Base-by-base conservation (phyloP, 1,140 invertebrate species). In the Geopemphigus sp. region DNA sequence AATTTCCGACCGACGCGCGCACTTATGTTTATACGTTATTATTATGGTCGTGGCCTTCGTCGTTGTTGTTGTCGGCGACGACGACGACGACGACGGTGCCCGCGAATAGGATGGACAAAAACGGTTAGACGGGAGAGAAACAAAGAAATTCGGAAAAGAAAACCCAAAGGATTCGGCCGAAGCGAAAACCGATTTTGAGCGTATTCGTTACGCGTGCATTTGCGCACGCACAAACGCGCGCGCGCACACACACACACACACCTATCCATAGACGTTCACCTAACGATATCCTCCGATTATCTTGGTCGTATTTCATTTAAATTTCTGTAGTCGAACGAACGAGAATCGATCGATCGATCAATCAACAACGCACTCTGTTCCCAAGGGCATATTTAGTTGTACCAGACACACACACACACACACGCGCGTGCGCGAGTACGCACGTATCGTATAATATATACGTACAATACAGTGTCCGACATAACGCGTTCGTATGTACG, bases 211-310 rank as follows among this genome's bases (percentile, higher is more conserved):
- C 32, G 26, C 17, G 19, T 5, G n/a, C n/a, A n/a, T n/a, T n/a
- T n/a, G n/a, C n/a, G n/a, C n/a, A n/a, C n/a, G n/a, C 8, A 39
- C 32, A 8, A 10, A 39, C 14, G 47, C 47, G 47, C 47, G 47
- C 11, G n/a, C 15, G n/a, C n/a, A 6, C n/a, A 64, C 39, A 45
- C 5, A 64, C 1, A 45, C 32, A 26, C n/a, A 47, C 22, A 66
- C 22, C 12, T 64, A 47, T n/a, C 5, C 19, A 14, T 10, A 8
- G 14, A n/a, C n/a, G n/a, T n/a, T n/a, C 14, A 8, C 26, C 59
- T 66, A 66, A 45, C 45, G 32, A 45, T n/a, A 47, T 66, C 32
- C 63, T 66, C 32, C 63, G 19, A 66, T 66, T 66, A 45, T 22
- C 10, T 5, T 12, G 5, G 32, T 45, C n/a, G 63, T 66, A 12